Evolutionary conservation across 53 echinoderm and acorn worm genomes (phyloP).

Genomic region (Luidia sarsii): DNA sequence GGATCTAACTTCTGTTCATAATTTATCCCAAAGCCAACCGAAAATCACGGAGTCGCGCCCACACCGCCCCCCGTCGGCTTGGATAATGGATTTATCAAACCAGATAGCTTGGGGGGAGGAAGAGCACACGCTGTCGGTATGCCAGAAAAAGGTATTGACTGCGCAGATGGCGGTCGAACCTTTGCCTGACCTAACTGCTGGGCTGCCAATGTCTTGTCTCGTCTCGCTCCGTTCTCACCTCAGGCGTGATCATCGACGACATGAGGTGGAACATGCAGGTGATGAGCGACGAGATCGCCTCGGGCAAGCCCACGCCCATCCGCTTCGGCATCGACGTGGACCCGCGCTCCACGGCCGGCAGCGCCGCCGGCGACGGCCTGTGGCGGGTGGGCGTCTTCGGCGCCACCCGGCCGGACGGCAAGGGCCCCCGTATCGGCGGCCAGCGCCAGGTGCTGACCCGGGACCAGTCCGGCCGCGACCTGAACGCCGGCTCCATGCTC

Average conservation of each 20-base stretch:
- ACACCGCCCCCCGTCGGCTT: too few species aligned
- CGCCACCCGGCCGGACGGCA: constrained; percentile 55
- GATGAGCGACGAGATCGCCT: constrained; percentile 30
- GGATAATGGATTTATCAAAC: too few species aligned
- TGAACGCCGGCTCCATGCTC: constrained; percentile 57
- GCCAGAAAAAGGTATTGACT: too few species aligned
- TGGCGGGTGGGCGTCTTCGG: constrained; percentile 81
- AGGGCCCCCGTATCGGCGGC: constrained; percentile 66
- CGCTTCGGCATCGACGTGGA: constrained; percentile 47
- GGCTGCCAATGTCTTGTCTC: neutral
- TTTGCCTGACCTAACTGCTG: neutral
- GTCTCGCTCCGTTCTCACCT: neutral
- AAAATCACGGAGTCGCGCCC: too few species aligned
- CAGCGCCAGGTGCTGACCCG: constrained; percentile 69
- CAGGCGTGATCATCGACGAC: constrained; percentile 82
- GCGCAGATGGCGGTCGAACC: neutral
- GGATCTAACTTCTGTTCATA: too few species aligned
- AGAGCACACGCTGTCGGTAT: too few species aligned
- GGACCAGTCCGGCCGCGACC: constrained; percentile 55
- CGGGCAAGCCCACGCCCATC: constrained; percentile 47
- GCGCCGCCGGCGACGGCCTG: constrained; percentile 54
- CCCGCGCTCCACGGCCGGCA: constrained; percentile 37
- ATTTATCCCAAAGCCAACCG: too few species aligned
- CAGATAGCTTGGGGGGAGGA: too few species aligned
- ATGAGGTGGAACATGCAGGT: constrained; percentile 71